phyloP scores from a whole-genome alignment of 2,888 invertebrate species.

The Lysandra bellargus region DNA sequence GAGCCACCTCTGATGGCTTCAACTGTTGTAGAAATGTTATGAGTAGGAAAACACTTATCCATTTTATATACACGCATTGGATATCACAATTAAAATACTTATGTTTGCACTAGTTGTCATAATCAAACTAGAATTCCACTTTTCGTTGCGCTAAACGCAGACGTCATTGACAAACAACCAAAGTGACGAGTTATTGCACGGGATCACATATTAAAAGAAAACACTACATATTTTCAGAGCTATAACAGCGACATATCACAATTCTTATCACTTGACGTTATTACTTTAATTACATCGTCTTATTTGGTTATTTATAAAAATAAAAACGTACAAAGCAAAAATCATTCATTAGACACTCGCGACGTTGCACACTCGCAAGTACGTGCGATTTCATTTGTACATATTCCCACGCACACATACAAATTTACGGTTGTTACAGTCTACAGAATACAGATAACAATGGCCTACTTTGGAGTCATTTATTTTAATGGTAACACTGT shows the following conservation, averaged over 20 bases:
- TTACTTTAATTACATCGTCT: slow-evolving; percentile 69
- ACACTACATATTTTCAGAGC: slow-evolving; percentile 69
- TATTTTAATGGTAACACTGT: slow-evolving; percentile 46
- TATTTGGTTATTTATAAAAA: slow-evolving; percentile 74
- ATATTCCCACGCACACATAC: slow-evolving; percentile 53
- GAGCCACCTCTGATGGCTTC: slow-evolving; percentile 76
- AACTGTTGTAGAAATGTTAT: slow-evolving; percentile 72
- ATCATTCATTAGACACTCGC: slow-evolving; percentile 73
- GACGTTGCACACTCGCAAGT: slow-evolving; percentile 77
- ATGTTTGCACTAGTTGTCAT: slow-evolving; percentile 77
- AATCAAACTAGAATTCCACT: slow-evolving; percentile 78
- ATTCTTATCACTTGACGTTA: slow-evolving; percentile 74
- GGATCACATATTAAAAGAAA: slow-evolving; percentile 74
- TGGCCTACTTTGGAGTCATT: slow-evolving; percentile 45
- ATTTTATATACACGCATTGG: slow-evolving; percentile 75
- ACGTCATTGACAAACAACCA: slow-evolving; percentile 81
- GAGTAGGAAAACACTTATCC: slow-evolving; percentile 73
- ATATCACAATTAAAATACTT: slow-evolving; percentile 71
- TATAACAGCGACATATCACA: slow-evolving; percentile 74
- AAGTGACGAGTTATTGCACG: slow-evolving; percentile 78
- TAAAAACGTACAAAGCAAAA: slow-evolving; percentile 79
- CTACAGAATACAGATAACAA: slow-evolving; percentile 68
- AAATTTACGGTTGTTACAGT: slow-evolving; percentile 48
- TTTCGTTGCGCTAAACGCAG: slow-evolving; percentile 80
- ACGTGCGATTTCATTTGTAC: slow-evolving; percentile 72